Conservation (phyloP, 2,888 invertebrate species). For the Pocota personata region DNA sequence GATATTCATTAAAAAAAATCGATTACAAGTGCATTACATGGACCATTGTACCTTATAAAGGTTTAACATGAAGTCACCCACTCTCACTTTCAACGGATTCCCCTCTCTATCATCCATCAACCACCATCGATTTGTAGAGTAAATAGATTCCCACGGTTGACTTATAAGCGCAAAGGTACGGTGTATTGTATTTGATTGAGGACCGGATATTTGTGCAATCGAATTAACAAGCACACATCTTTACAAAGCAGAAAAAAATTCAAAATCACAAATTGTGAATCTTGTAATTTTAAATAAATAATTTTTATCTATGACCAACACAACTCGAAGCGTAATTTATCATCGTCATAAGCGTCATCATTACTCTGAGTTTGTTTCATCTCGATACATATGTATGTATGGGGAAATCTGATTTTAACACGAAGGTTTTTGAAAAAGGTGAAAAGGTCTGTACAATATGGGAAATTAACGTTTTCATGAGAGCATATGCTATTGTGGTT, state of each 20-base stretch:
- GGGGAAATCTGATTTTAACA: conserved; percentile 36
- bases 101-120: neutral
- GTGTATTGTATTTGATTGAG: conserved; percentile 21
- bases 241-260: conserved; percentile 2
- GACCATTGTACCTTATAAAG: neutral
- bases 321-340: conserved; percentile 52
- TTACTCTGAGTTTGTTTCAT: conserved; percentile 8
- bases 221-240: conserved; percentile 31
- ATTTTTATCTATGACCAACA: conserved; percentile 50
- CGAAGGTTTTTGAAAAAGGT: conserved; percentile 42
- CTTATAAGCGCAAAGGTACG: neutral
- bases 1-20: neutral
- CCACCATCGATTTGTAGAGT: neutral
- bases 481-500: conserved; percentile 25
- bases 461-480: conserved; percentile 17
- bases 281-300: conserved; percentile 49
- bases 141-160: conserved; percentile 34
- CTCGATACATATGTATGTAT: conserved; percentile 13
- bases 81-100: conserved; percentile 28
- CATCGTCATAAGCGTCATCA: conserved; percentile 49
- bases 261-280: conserved; percentile 60
- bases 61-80: conserved; percentile 22
- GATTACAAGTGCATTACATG: neutral
- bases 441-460: conserved; percentile 45
- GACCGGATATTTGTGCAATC: conserved; percentile 57